A percentile compares a stretch with the other conserved stretches of the same genome.
These are phyloP conservation scores for Allophyes oxyacanthae DNA, from an alignment of 2,888 invertebrate species.

Conservation along the genomic window DNA sequence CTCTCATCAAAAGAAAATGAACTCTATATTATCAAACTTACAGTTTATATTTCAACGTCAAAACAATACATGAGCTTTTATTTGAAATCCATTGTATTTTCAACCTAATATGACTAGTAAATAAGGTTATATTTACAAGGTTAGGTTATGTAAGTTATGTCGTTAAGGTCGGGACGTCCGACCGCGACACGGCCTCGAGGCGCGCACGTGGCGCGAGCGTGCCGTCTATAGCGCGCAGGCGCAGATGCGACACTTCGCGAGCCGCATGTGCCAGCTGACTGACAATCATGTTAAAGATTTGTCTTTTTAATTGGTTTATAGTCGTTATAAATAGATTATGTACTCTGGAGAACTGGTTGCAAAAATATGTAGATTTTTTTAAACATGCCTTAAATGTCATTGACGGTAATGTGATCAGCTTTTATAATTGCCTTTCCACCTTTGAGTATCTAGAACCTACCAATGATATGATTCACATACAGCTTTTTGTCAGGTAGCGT, in stretches of 20 bases:
- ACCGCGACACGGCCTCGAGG: slow-evolving; percentile 29
- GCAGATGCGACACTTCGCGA: slow-evolving; percentile 34
- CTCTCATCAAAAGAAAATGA: slow-evolving; percentile 10
- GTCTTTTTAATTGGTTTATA: no score
- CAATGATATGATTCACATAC: no score
- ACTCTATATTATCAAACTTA: fast-evolving
- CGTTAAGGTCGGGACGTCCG: slow-evolving; percentile 5
- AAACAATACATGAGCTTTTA: slow-evolving; percentile 14
- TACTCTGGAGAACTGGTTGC: no score
- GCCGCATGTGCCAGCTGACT: neutral
- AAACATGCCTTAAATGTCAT: no score
- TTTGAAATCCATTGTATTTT: neutral
- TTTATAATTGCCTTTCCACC: no score
- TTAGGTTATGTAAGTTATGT: slow-evolving; percentile 4
- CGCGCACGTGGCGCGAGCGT: slow-evolving; percentile 41
- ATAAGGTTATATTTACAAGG: slow-evolving; percentile 12
- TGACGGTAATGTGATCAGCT: no score
- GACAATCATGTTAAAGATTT: no score
- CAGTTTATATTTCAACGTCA: slow-evolving; percentile 3
- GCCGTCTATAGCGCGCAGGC: slow-evolving; percentile 35
- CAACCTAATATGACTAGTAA: fast-evolving
- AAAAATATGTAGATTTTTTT: no score
- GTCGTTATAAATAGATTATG: no score
- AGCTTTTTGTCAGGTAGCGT: no score
- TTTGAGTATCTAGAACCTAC: no score